Evolutionary conservation across 2,797 vertebrate genomes (phyloP).

Genomic region (Chelidonichthys spinosus): DNA sequence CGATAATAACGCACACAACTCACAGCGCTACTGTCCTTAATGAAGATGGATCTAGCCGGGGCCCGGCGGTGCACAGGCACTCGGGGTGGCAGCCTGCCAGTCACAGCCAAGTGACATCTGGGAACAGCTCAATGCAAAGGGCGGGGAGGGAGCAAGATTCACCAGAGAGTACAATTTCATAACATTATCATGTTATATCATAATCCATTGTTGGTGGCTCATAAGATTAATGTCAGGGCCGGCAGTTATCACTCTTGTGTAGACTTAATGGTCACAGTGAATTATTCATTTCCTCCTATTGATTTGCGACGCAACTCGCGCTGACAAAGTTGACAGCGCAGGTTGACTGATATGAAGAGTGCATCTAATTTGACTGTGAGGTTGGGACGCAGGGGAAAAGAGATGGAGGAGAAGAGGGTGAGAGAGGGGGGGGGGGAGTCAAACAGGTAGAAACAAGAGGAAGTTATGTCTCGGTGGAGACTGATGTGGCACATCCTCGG

Average conservation of each 20-base stretch:
- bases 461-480: conserved; percentile 13
- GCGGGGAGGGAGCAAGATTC: conserved; percentile 62
- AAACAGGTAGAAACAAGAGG: conserved; percentile 21
- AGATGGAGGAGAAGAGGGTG: conserved; percentile 30
- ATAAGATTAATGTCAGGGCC: conserved; percentile 76
- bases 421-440: conserved; percentile 16
- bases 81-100: conserved; percentile 79
- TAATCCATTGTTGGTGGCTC: conserved; percentile 80
- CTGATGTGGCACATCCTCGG: conserved; percentile 24
- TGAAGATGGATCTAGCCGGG: conserved; percentile 81
- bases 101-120: conserved; percentile 78
- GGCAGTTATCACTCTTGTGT: conserved; percentile 79
- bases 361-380: conserved; percentile 71
- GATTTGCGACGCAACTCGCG: conserved; percentile 69
- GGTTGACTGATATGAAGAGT: conserved; percentile 72
- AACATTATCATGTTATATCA: conserved; percentile 83
- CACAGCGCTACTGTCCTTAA: conserved; percentile 74
- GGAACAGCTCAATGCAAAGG: conserved; percentile 73
- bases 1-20: conserved; percentile 80
- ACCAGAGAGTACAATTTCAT: conserved; percentile 75
- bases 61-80: conserved; percentile 66
- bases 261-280: conserved; percentile 77
- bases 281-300: conserved; percentile 81
- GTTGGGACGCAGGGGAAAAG: conserved; percentile 28
- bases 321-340: conserved; percentile 77